Conservation (phyloP, 2,888 invertebrate genomes). For the Bedellia somnulentella region DNA sequence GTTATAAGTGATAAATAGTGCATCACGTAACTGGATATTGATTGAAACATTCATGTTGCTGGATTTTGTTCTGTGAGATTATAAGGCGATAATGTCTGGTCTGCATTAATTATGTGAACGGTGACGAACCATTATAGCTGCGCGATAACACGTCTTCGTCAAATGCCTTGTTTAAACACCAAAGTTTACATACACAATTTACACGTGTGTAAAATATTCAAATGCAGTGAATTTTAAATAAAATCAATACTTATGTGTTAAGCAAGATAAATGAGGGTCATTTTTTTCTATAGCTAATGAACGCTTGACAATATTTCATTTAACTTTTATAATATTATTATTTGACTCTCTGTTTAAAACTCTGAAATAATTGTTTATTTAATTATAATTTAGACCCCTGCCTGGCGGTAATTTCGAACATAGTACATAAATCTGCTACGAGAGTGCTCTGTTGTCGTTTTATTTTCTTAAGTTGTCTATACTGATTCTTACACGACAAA, state of each 20-base stretch:
- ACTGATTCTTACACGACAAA: slow-evolving; percentile 24
- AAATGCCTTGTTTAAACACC: slow-evolving; percentile 14
- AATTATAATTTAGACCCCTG: too few species aligned
- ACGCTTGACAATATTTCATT: too few species aligned
- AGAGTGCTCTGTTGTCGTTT: slow-evolving; percentile 19
- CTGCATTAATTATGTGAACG: slow-evolving; percentile 54
- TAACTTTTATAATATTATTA: too few species aligned
- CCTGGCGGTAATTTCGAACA: slow-evolving; percentile 38
- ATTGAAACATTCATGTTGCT: too few species aligned
- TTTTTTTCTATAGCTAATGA: too few species aligned
- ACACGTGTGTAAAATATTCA: slow-evolving; percentile 15
- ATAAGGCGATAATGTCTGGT: slow-evolving; percentile 32
- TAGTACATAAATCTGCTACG: slow-evolving; percentile 15
- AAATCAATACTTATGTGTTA: slow-evolving; percentile 49
- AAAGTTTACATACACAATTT: slow-evolving; percentile 3
- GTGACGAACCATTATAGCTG: slow-evolving; percentile 50
- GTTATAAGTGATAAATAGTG: too few species aligned
- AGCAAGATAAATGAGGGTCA: too few species aligned
- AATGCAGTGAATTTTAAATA: slow-evolving; percentile 23
- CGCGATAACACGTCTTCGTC: slow-evolving; percentile 41
- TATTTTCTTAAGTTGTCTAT: slow-evolving; percentile 15
- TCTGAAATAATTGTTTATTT: too few species aligned
- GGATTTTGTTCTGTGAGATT: slow-evolving; percentile 26
- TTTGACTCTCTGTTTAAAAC: too few species aligned
- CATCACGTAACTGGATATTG: too few species aligned